These are phyloP conservation scores for Campodea augens DNA, from an alignment of 1,140 invertebrate species.

Conservation along the genomic window DNA sequence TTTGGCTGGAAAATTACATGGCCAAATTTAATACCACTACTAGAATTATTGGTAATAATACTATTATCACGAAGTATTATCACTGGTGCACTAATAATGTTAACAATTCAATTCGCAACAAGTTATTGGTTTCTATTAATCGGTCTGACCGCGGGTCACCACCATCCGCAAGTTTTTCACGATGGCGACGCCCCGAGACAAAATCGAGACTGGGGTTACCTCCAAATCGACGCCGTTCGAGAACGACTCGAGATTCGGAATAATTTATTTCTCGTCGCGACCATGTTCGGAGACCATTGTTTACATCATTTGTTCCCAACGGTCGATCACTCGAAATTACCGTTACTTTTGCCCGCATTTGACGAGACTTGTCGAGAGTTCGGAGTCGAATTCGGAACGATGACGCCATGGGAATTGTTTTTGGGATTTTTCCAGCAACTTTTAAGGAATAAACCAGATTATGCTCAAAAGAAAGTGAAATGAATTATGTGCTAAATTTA, in stretches of 20 bases:
- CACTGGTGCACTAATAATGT: too few relatives aligned
- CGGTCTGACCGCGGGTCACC: conserved; percentile 57
- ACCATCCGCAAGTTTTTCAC: conserved; percentile 64
- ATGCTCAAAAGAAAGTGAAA: too few relatives aligned
- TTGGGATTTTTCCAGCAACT: conserved; percentile 50
- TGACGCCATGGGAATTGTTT: conserved; percentile 32
- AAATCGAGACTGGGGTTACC: conserved; percentile 67
- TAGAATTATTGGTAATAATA: too few relatives aligned
- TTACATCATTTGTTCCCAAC: conserved; percentile 64
- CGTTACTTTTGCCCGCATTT: conserved; percentile 40
- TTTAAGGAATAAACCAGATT: conserved; percentile 29
- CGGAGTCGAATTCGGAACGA: conserved; percentile 30
- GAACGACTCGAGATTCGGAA: conserved; percentile 48
- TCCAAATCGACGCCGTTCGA: conserved; percentile 51
- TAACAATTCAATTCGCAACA: too few relatives aligned
- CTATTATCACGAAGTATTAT: too few relatives aligned
- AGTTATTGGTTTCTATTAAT: conserved; percentile 43
- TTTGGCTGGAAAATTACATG: conserved; percentile 13
- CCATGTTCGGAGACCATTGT: conserved; percentile 52
- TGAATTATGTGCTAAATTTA: too few relatives aligned
- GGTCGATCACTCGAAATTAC: too few relatives aligned
- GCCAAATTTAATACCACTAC: too few relatives aligned
- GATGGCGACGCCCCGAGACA: conserved; percentile 56
- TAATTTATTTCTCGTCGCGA: conserved; percentile 42
- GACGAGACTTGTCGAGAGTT: conserved; percentile 48